phyloP scores from a whole-genome alignment of 2,113 vertebrate species.

The Cromileptes altivelis region DNA sequence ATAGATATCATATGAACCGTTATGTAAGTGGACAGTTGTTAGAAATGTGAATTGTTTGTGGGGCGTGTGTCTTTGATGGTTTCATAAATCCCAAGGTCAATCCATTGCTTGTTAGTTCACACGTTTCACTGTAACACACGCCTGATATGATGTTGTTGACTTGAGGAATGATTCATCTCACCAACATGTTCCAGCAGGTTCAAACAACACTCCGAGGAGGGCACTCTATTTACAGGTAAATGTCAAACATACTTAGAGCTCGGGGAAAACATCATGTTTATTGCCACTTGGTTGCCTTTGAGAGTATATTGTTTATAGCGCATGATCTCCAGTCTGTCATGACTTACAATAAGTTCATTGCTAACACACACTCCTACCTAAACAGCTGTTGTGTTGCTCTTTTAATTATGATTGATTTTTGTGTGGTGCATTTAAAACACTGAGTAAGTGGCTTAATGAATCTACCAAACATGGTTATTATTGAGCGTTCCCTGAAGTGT shows the following conservation, averaged over 20 bases:
- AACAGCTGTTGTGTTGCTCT: constrained; percentile 40
- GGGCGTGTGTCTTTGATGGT: not conserved
- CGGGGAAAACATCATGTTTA: constrained; percentile 13
- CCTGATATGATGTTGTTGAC: not conserved
- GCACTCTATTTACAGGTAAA: not conserved
- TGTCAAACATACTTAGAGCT: not conserved
- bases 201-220: not conserved
- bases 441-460: constrained; percentile 37
- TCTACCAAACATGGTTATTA: constrained; percentile 32
- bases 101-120: not conserved
- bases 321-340: not conserved
- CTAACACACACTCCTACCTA: constrained; percentile 9
- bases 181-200: not conserved
- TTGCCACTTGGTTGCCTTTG: not conserved
- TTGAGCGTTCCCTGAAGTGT: constrained; percentile 27
- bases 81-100: not conserved
- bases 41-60: not conserved
- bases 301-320: not conserved
- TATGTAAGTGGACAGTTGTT: not conserved
- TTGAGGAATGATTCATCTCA: not conserved
- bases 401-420: constrained; percentile 63
- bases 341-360: not conserved
- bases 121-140: not conserved
- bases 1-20: too few relatives aligned
- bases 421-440: constrained; percentile 49